Base-by-base conservation (phyloP, 2,888 invertebrate genomes). In the Orchesellides sinensis region DNA sequence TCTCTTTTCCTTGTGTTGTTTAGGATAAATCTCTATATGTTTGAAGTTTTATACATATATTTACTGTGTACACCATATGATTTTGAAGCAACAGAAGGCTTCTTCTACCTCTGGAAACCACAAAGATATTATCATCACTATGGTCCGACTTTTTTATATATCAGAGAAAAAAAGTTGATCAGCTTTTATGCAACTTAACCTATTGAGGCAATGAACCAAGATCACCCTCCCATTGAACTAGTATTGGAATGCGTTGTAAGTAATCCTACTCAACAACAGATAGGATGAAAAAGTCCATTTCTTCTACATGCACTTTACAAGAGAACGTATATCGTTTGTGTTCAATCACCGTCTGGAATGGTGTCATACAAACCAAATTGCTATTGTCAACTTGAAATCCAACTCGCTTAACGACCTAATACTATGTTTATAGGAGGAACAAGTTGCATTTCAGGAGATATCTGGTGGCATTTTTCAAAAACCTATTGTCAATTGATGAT, bases 321-420 rank as follows among this genome's bases (percentile, higher is more conserved):
- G 21, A 65, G 65, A 40, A 65, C 21, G 49, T 70, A n/a, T n/a
- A 78, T 78, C 78, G 69, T 78, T 78, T 69, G 69, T 69, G 70
- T 32, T 69, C 69, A 78, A 78, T 78, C 78, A 78, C 78, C 78
- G 69, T 56, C 49, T 19, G 70, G 61, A 78, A 78, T 78, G 69
- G 78, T 70, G 69, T 78, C 78, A 78, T 78, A 69, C 61, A 61
- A 70, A 69, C 35, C 27, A 70, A 78, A 78, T 78, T 78, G 69
- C 69, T 78, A 78, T 78, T 78, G 69, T 70, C 78, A 78, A 78
- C 69, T 78, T 52, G 69, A 78, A 78, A 70, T 40, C 35, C 63
- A 77, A 77, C 68, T 65, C 52, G 29, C 54, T 74, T 74, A 74
- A 74, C 74, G 66, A 66, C 59, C 59, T 49, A 56, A 68, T 68